Percentiles rank a stretch among this genome's conserved stretches.
phyloP scores from a whole-genome alignment of 2,113 vertebrate species.

The Callopanchax toddi region DNA sequence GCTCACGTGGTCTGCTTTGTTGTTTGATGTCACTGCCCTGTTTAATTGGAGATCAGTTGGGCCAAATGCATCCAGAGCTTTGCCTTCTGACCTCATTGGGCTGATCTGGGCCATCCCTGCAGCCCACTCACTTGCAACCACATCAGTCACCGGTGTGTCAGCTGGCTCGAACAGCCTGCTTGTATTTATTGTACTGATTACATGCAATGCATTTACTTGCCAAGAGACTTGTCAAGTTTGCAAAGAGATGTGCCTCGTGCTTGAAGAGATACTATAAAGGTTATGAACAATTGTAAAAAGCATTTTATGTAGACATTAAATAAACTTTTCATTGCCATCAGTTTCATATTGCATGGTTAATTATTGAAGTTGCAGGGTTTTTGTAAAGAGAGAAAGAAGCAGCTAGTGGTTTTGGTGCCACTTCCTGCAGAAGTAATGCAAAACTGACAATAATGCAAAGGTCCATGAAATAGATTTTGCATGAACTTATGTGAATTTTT shows the following conservation, averaged over 20 bases:
- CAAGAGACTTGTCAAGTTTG: slow-evolving; percentile 6
- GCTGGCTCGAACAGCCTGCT: slow-evolving; percentile 44
- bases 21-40: slow-evolving; percentile 62
- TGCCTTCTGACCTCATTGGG: slow-evolving; percentile 66
- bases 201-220: slow-evolving; percentile 12
- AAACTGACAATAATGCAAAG: too few species aligned
- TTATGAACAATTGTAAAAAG: too few species aligned
- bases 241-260: slow-evolving; percentile 49
- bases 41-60: slow-evolving; percentile 72
- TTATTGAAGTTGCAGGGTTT: too few species aligned
- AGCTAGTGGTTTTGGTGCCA: not conserved
- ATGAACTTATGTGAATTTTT: too few species aligned
- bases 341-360: too few species aligned
- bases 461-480: too few species aligned
- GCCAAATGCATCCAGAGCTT: slow-evolving; percentile 61
- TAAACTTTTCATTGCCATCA: too few species aligned
- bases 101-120: slow-evolving; percentile 65
- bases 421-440: not conserved
- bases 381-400: not conserved
- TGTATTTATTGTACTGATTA: slow-evolving; percentile 65
- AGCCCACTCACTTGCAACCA: slow-evolving; percentile 55
- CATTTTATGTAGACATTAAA: too few species aligned
- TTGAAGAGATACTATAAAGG: slow-evolving; percentile 4
- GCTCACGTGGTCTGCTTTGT: slow-evolving; percentile 47
- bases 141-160: slow-evolving; percentile 69